A percentile compares a stretch with the other conserved stretches of the same genome.
Evolutionary conservation across 2,113 vertebrate genomes (phyloP).

Genomic region (Zosterops japonicus): DNA sequence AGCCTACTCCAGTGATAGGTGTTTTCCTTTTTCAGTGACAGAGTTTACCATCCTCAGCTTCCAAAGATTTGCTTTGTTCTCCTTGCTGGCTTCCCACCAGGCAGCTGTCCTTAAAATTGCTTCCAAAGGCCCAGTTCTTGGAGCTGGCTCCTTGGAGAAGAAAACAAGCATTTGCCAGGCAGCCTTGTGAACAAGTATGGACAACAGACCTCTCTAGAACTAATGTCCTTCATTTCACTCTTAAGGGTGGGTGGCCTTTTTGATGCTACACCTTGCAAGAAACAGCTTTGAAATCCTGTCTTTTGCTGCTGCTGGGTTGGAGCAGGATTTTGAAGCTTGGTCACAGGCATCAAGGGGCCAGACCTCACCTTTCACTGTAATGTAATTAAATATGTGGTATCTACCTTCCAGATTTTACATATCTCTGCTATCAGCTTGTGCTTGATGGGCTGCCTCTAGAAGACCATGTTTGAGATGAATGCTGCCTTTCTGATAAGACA

Average conservation of each 20-base stretch:
- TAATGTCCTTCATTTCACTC: not conserved
- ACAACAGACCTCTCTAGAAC: not conserved
- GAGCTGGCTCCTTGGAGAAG: not conserved
- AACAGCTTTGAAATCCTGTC: not conserved
- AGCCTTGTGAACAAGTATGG: not conserved
- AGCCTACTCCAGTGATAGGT: not conserved
- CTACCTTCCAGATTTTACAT: not conserved
- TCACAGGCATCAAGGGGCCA: not conserved
- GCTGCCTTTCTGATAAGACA: not conserved
- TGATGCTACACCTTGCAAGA: not conserved
- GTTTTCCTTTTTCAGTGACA: not conserved
- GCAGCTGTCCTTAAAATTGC: not conserved
- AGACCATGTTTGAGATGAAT: not conserved
- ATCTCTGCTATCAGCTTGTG: not conserved
- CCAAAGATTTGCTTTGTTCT: not conserved
- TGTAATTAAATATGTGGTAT: accelerated
- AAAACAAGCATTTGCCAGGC: not conserved
- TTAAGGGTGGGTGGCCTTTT: not conserved
- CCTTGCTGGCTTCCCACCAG: not conserved
- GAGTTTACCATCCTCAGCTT: not conserved
- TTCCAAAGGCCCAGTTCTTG: not conserved
- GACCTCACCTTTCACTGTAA: not conserved
- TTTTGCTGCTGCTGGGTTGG: not conserved
- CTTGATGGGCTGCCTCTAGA: not conserved
- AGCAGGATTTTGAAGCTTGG: not conserved